phyloP scores from a whole-genome alignment of 2,888 invertebrate genomes.

The Exocentrus adspersus region DNA sequence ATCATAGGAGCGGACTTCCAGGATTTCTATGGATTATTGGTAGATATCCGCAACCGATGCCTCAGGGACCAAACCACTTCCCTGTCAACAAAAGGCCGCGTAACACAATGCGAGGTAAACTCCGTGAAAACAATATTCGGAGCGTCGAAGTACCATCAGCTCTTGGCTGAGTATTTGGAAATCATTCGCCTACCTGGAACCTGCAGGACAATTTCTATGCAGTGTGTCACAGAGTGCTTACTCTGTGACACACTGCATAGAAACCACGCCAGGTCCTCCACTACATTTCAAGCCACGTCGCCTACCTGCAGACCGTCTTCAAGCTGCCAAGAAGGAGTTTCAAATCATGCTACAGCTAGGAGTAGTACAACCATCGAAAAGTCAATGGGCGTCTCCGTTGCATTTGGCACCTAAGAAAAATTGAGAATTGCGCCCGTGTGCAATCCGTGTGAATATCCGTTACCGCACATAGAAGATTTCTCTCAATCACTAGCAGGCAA shows the following conservation, averaged over 20 bases:
- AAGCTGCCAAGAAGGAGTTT: background rate
- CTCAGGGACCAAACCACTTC: too few species aligned
- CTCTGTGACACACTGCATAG: background rate
- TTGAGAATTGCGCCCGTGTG: too few species aligned
- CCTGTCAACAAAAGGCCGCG: too few species aligned
- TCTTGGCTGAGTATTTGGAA: background rate
- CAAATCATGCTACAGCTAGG: background rate
- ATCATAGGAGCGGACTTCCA: too few species aligned
- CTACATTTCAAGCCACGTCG: background rate
- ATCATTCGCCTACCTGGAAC: background rate
- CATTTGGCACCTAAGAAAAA: background rate
- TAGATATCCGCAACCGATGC: too few species aligned
- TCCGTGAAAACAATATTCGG: too few species aligned
- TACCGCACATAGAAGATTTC: too few species aligned
- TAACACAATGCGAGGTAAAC: too few species aligned
- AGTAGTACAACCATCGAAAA: background rate
- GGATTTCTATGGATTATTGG: too few species aligned
- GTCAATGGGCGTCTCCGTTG: background rate
- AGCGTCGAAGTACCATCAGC: background rate
- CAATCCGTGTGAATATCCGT: too few species aligned
- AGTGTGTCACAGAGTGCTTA: too few species aligned
- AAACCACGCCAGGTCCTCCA: background rate
- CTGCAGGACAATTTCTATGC: background rate
- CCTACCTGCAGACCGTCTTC: background rate
- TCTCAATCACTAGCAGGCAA: too few species aligned